Conservation (phyloP, 2,888 invertebrate species). For the Homarus gammarus region DNA sequence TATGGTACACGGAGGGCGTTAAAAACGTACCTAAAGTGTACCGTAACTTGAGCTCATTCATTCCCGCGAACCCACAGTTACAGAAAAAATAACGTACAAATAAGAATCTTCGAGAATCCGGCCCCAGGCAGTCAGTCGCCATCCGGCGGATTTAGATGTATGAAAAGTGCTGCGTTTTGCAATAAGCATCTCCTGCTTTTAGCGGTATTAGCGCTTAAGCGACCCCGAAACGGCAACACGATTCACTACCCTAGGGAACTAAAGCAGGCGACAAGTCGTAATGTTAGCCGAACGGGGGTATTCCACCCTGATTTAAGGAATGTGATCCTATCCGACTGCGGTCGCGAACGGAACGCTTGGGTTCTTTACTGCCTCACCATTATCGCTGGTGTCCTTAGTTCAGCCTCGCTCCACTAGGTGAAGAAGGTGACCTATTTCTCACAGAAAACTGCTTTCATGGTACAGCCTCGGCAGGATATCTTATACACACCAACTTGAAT, state of each 20-base stretch:
- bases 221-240: background rate
- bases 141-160: background rate
- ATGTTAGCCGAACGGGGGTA: background rate
- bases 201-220: constrained; percentile 1
- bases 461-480: too few relatives aligned
- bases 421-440: background rate
- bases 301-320: background rate
- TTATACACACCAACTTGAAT: too few relatives aligned
- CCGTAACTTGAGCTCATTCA: too few relatives aligned
- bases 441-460: background rate
- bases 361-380: background rate
- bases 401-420: background rate
- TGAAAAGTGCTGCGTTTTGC: background rate
- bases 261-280: background rate
- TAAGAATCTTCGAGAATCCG: too few relatives aligned
- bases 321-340: background rate
- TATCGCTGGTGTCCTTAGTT: background rate
- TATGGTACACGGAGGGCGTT: too few relatives aligned
- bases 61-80: too few relatives aligned
- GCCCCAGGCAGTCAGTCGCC: background rate
- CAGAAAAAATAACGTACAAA: too few relatives aligned
- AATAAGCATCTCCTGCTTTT: background rate
- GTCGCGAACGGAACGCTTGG: background rate
- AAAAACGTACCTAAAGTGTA: too few relatives aligned
- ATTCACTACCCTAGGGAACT: background rate